Evolutionary conservation across 2,113 vertebrate species (phyloP).

Genomic region (Xiphias gladius): DNA sequence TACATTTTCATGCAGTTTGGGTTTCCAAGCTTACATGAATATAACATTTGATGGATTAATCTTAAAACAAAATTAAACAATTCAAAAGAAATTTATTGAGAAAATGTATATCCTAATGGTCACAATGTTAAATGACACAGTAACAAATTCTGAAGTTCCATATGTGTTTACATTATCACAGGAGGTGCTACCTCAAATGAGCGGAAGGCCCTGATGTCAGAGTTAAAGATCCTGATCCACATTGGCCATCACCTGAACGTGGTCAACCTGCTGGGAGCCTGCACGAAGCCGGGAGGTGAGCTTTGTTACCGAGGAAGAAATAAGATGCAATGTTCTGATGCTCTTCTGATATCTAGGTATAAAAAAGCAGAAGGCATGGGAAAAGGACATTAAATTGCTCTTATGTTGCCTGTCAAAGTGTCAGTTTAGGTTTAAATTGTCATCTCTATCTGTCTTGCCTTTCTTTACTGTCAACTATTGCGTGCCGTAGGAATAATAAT

Average conservation of each 20-base stretch:
- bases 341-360: neutral
- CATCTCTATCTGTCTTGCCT: neutral
- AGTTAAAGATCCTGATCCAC: slow-evolving; percentile 96
- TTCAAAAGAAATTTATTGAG: neutral
- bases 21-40: neutral
- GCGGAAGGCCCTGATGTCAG: slow-evolving; percentile 95
- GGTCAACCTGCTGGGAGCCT: slow-evolving; percentile 94
- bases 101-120: neutral
- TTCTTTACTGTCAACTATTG: neutral
- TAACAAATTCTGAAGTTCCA: neutral
- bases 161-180: slow-evolving; percentile 79
- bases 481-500: neutral
- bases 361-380: neutral
- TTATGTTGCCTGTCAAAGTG: neutral
- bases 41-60: neutral
- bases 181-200: slow-evolving; percentile 94
- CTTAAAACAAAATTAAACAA: slow-evolving; percentile 22
- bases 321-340: neutral
- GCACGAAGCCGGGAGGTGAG: slow-evolving; percentile 95
- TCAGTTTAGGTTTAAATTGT: neutral
- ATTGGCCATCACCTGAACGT: slow-evolving; percentile 96
- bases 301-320: neutral
- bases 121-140: neutral
- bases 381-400: neutral
- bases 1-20: neutral